Base-by-base conservation (phyloP, 1,140 invertebrate genomes). In the Parasteatoda tepidariorum region DNA sequence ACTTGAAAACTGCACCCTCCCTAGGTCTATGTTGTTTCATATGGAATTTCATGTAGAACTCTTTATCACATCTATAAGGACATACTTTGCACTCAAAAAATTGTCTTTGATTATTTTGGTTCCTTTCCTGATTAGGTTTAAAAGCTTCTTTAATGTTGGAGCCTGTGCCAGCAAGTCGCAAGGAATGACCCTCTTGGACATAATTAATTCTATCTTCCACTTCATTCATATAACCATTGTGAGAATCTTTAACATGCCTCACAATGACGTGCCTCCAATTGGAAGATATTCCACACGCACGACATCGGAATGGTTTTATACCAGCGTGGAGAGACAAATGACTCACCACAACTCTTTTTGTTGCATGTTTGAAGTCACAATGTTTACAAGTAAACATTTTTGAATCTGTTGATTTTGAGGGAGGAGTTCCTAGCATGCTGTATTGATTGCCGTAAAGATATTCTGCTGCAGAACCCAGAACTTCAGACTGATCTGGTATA, bases 211-310 rank as follows among this genome's bases (percentile, higher is more conserved):
- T 57, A 34, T 84, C 67, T 78, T 87, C 85, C 9, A 84, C 68
- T 31, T 84, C 84, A 62, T 85, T 57, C 28, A 74, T 62, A 57
- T 84, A 74, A 33, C 82, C 81, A 55, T 73, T 71, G 61, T 87
- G 85, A 13, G 48, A 22, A 24, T 64, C 61, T 22, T 64, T 74
- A 30, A 79, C 64, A 62, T 86, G 86, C 5, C 83, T 31, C 2
- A 81, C 92, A 89, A 94, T 93, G 86, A 94, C 93, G 91, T 94
- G 93, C 90, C 93, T 93, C 93, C 93, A 94, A 89, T 94, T 94
- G 79, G 93, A 93, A 86, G 93, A 89, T 89, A 94, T 93, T 88
- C 93, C 92, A 89, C 93, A 94, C 88, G 93, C 92, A 86, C 93
- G 92, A 89, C 93, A 94, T 85, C 92, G 91, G 89, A 93, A 94